phyloP scores from a whole-genome alignment of 1,140 invertebrate genomes.

The Drosophila ercepeae region DNA sequence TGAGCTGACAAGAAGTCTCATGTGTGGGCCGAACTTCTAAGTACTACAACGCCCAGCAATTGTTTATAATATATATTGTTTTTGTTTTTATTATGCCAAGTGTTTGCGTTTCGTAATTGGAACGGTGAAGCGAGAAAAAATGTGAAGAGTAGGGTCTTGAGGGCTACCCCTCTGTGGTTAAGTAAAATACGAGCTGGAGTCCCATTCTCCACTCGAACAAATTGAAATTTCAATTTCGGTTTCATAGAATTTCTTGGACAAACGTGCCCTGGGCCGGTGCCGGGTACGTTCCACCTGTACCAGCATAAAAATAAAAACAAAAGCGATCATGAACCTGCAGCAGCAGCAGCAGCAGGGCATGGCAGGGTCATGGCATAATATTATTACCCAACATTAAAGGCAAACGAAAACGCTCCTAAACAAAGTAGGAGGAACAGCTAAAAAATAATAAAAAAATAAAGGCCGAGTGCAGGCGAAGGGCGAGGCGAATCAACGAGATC shows the following conservation, averaged over 20 bases:
- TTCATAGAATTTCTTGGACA: slow-evolving; percentile 30
- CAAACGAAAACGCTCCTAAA: slow-evolving; percentile 66
- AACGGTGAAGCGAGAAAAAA: slow-evolving; percentile 65
- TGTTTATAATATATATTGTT: slow-evolving; percentile 52
- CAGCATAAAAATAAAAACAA: slow-evolving; percentile 77
- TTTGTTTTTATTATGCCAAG: slow-evolving; percentile 72
- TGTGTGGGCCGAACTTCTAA: slow-evolving; percentile 51
- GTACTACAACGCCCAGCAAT: slow-evolving; percentile 22
- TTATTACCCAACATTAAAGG: slow-evolving; percentile 79
- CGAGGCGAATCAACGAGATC: slow-evolving; percentile 61
- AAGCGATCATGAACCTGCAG: slow-evolving; percentile 68
- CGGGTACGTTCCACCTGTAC: slow-evolving; percentile 67
- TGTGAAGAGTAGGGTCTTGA: slow-evolving; percentile 56
- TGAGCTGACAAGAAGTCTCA: slow-evolving; percentile 41
- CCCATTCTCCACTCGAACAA: slow-evolving; percentile 18
- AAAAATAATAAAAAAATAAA: slow-evolving; percentile 32
- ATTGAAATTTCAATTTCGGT: slow-evolving; percentile 47
- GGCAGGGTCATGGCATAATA: slow-evolving; percentile 70
- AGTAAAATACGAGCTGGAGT: slow-evolving; percentile 21
- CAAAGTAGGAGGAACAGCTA: slow-evolving; percentile 57
- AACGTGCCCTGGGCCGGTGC: background rate
- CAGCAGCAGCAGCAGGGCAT: slow-evolving; percentile 9
- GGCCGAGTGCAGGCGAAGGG: slow-evolving; percentile 40
- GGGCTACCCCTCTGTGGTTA: slow-evolving; percentile 30
- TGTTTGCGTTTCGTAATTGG: slow-evolving; percentile 79